phyloP scores from a whole-genome alignment of 2,888 invertebrate species.

The Sacculina carcini region DNA sequence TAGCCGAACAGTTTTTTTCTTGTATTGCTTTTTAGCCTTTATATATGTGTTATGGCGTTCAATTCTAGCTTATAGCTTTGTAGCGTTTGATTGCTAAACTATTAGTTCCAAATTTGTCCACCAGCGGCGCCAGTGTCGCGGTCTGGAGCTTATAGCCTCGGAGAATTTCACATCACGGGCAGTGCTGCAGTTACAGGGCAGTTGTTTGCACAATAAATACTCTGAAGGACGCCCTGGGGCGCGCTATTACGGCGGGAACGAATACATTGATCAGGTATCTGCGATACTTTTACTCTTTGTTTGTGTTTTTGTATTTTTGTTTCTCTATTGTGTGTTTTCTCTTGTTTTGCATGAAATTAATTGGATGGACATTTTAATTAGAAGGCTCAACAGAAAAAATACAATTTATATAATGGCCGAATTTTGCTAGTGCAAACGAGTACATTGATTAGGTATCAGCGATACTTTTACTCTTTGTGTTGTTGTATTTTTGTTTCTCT shows the following conservation, averaged over 20 bases:
- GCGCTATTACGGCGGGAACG: slow-evolving; percentile 94
- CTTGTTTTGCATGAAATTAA: background rate
- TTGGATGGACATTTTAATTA: background rate
- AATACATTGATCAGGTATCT: slow-evolving; percentile 63
- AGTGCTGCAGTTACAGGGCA: slow-evolving; percentile 22
- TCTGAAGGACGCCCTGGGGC: slow-evolving; percentile 19
- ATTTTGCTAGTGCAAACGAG: too few species aligned
- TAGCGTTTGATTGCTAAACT: background rate
- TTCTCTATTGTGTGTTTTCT: too few species aligned
- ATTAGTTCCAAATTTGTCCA: slow-evolving; percentile 16
- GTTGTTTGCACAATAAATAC: slow-evolving; percentile 28
- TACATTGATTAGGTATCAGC: too few species aligned
- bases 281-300: too few species aligned
- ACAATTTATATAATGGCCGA: too few species aligned
- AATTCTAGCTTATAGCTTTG: background rate
- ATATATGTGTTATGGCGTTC: background rate
- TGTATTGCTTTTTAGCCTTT: background rate
- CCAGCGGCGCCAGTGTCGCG: slow-evolving; percentile 24
- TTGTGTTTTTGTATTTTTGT: too few species aligned
- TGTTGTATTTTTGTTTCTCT: too few species aligned
- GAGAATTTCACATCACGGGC: slow-evolving; percentile 21
- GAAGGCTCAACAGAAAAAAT: too few species aligned
- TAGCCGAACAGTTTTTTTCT: too few species aligned
- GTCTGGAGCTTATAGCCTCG: slow-evolving; percentile 30
- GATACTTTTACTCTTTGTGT: too few species aligned